phyloP scores from a whole-genome alignment of 1,140 invertebrate genomes.

The Rhopalosiphum maidis region DNA sequence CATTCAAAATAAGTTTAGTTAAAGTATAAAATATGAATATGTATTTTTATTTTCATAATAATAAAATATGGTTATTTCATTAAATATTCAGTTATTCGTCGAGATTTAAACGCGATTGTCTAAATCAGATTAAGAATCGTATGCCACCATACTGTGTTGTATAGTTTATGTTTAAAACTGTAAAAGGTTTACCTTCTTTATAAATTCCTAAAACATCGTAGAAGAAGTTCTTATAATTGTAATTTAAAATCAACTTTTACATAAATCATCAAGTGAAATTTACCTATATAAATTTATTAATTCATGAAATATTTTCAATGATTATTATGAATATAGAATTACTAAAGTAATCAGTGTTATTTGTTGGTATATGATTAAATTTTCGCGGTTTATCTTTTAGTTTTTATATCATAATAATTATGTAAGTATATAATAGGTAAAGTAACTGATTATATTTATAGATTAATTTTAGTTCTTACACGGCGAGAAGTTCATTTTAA shows the following conservation, averaged over 20 bases:
- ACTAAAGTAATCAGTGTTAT: not conserved
- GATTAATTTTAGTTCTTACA: not conserved
- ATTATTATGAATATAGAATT: not conserved
- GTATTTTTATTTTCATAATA: not conserved
- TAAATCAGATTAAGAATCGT: not conserved
- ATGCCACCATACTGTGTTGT: not conserved
- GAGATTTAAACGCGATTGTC: not conserved
- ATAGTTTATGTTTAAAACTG: not conserved
- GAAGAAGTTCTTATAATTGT: not conserved
- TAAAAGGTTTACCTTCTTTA: not conserved
- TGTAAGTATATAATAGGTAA: not conserved
- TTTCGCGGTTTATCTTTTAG: not conserved
- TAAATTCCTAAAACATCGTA: not conserved
- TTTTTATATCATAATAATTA: not conserved
- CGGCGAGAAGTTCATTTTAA: not conserved
- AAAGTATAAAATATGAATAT: conserved; percentile 15
- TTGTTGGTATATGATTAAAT: not conserved
- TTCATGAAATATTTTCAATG: not conserved
- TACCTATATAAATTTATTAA: not conserved
- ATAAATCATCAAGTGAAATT: not conserved
- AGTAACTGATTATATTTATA: too few relatives aligned
- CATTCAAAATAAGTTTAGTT: not conserved
- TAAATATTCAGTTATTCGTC: not conserved
- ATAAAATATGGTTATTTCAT: not conserved
- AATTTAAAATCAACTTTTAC: not conserved